Conservation (phyloP, 2,888 invertebrate genomes). For the Palloptera scutellata region DNA sequence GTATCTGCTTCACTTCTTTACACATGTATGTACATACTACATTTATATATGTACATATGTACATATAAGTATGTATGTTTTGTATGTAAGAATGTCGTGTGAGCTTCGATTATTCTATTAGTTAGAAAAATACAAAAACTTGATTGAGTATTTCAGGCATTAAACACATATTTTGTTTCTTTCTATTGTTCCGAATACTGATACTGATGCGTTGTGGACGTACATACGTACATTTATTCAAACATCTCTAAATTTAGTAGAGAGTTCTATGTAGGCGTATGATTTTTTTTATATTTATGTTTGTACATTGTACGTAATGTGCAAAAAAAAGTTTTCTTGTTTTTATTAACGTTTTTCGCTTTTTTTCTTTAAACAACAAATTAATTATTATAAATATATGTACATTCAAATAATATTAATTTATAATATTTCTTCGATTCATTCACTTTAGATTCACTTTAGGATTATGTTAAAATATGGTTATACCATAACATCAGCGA, state of each 20-base stretch:
- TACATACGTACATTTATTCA: constrained; percentile 8
- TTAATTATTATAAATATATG: neutral
- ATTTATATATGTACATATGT: neutral
- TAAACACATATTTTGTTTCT: constrained; percentile 4
- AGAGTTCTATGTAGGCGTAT: constrained; percentile 19
- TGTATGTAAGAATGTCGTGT: neutral
- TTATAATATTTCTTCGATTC: no score
- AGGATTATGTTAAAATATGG: constrained; percentile 1
- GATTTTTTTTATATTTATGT: neutral
- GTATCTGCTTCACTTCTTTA: neutral
- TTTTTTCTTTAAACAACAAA: neutral
- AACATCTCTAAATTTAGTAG: constrained; percentile 26
- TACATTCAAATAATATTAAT: neutral
- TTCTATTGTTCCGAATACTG: neutral
- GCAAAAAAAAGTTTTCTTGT: neutral
- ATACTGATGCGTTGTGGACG: constrained; percentile 12
- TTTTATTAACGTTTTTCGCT: neutral
- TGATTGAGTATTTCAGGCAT: constrained; percentile 19
- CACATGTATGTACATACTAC: neutral
- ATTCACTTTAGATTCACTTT: neutral
- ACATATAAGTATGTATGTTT: neutral
- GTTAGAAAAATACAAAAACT: constrained; percentile 1
- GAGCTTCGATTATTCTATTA: no score
- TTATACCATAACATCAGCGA: neutral
- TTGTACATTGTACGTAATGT: no score